Percentiles rank a stretch among this genome's conserved stretches.
Conservation (phyloP, 2,888 invertebrate genomes). For the Synergus gifuensis region DNA sequence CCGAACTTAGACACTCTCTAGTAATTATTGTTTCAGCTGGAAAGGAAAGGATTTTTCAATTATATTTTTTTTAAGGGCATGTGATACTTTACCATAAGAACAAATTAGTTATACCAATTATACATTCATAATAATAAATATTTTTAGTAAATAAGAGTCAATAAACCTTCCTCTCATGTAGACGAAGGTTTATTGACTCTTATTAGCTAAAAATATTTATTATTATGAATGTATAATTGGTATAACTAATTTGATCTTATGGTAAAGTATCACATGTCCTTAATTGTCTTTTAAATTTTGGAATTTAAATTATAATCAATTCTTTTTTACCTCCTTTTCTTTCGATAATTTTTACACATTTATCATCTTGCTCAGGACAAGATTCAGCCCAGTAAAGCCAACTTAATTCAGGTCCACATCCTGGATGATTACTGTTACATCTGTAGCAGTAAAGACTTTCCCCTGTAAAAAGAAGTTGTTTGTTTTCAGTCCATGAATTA, state of each 20-base stretch:
- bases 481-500: background rate
- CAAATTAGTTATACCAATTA: too few relatives aligned
- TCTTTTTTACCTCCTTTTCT: conserved; percentile 86
- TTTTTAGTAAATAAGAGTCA: too few relatives aligned
- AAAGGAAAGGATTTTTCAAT: conserved; percentile 57
- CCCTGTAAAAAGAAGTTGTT: conserved; percentile 75
- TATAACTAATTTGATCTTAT: too few relatives aligned
- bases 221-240: too few relatives aligned
- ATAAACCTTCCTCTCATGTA: too few relatives aligned
- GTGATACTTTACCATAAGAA: too few relatives aligned
- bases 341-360: conserved; percentile 94
- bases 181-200: too few relatives aligned
- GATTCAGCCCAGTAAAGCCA: conserved; percentile 89
- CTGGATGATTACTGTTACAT: conserved; percentile 93
- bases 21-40: conserved; percentile 89
- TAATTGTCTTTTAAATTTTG: background rate
- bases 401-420: conserved; percentile 91
- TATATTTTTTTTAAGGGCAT: background rate
- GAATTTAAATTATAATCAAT: conserved; percentile 60
- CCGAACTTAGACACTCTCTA: conserved; percentile 90
- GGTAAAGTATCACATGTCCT: too few relatives aligned
- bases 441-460: conserved; percentile 90
- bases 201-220: too few relatives aligned
- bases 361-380: conserved; percentile 91
- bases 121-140: too few relatives aligned